Percentiles rank a stretch among this genome's conserved stretches.
Evolutionary conservation across 1,140 invertebrate genomes (phyloP).

Genomic region (Holotrichia oblita): DNA sequence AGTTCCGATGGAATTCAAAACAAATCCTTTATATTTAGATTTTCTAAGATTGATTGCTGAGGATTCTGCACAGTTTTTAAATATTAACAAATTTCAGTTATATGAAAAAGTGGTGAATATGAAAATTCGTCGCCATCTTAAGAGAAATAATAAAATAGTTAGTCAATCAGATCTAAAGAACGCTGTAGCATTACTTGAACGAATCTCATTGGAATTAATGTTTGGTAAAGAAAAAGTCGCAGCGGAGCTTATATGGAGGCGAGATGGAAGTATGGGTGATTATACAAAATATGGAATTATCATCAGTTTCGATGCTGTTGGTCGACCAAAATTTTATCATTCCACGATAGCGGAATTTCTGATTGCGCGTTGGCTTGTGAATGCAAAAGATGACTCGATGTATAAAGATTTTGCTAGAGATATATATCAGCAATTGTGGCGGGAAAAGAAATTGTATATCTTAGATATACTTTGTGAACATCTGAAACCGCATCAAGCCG

Average conservation of each 20-base stretch:
- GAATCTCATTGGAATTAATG: neutral
- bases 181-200: neutral
- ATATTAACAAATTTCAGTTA: neutral
- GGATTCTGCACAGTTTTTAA: neutral
- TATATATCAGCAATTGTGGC: neutral
- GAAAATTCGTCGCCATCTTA: neutral
- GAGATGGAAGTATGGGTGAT: neutral
- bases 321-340: neutral
- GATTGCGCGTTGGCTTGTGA: neutral
- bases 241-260: neutral
- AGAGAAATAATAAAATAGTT: neutral
- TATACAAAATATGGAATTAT: neutral
- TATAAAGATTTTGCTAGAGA: neutral
- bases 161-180: neutral
- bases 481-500: neutral
- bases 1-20: neutral
- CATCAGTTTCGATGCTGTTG: neutral
- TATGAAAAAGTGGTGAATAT: neutral
- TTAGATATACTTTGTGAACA: neutral
- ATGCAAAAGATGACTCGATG: neutral
- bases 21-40: neutral
- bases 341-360: neutral
- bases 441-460: neutral
- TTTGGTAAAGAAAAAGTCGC: neutral
- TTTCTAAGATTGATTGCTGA: neutral